Evolutionary conservation across 2,113 vertebrate genomes (phyloP).

Genomic region (Erythrocebus patas): DNA sequence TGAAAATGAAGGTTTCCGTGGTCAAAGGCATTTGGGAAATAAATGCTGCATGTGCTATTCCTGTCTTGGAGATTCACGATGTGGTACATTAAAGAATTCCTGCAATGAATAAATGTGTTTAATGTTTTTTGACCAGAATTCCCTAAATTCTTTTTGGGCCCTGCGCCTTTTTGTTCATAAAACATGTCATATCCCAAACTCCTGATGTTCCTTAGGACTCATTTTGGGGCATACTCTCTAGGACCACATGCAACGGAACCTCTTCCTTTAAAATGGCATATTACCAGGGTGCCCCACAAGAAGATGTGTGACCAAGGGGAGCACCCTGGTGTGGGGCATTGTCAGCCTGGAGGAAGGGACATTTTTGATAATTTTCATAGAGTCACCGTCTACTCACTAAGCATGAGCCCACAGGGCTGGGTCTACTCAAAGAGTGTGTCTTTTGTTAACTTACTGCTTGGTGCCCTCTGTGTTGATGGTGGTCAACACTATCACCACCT

Average conservation of each 20-base stretch:
- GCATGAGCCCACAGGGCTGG: background rate
- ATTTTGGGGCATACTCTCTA: background rate
- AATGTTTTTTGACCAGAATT: background rate
- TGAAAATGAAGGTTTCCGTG: conserved; percentile 22
- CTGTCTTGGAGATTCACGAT: background rate
- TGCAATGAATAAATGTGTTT: background rate
- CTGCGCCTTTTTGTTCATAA: background rate
- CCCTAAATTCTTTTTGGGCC: background rate
- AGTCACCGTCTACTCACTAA: background rate
- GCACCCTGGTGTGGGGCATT: background rate
- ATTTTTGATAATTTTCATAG: background rate
- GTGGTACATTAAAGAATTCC: background rate
- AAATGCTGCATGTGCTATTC: background rate
- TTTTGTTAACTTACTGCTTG: background rate
- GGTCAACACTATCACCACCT: background rate
- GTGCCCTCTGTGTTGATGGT: no score
- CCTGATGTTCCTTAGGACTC: background rate
- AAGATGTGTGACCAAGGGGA: background rate
- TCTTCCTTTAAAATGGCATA: background rate
- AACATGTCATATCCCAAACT: background rate
- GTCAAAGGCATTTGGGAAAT: conserved; percentile 49
- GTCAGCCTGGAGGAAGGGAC: background rate
- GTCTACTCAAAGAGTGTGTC: background rate
- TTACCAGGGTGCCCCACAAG: background rate
- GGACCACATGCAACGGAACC: background rate